Percentiles rank a stretch among this genome's conserved stretches.
These are phyloP conservation scores for Tenthredo livida DNA, from an alignment of 2,888 invertebrate genomes.

Conservation along the genomic window DNA sequence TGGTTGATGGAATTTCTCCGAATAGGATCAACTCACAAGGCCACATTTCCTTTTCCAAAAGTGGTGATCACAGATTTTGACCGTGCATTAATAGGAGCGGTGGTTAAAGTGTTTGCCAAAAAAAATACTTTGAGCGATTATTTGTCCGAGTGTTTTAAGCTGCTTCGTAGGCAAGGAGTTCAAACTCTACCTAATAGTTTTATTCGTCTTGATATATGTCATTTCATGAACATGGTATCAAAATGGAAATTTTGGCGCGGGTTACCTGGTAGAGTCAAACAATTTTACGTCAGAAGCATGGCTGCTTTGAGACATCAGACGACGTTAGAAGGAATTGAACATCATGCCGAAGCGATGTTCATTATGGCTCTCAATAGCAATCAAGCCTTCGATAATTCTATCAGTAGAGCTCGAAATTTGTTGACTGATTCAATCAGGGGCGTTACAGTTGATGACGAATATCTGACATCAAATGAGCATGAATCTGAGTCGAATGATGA, in stretches of 20 bases:
- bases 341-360: not conserved
- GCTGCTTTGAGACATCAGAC: not conserved
- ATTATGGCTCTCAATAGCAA: too few species aligned
- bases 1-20: conserved; percentile 56
- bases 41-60: conserved; percentile 55
- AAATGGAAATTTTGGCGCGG: not conserved
- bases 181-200: not conserved
- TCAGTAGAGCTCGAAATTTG: too few species aligned
- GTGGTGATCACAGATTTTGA: conserved; percentile 57
- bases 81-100: conserved; percentile 56
- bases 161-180: not conserved
- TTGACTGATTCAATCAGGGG: too few species aligned
- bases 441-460: too few species aligned
- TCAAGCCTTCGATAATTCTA: too few species aligned
- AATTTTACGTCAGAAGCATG: not conserved
- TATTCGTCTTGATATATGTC: not conserved
- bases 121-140: not conserved
- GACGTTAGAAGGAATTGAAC: not conserved
- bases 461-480: too few species aligned
- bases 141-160: not conserved
- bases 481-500: too few species aligned
- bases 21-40: conserved; percentile 48
- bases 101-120: conserved; percentile 50
- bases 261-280: not conserved
- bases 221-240: conserved; percentile 9